These are phyloP conservation scores for Podargus strigoides DNA, from an alignment of 2,797 vertebrate genomes.

Conservation along the genomic window DNA sequence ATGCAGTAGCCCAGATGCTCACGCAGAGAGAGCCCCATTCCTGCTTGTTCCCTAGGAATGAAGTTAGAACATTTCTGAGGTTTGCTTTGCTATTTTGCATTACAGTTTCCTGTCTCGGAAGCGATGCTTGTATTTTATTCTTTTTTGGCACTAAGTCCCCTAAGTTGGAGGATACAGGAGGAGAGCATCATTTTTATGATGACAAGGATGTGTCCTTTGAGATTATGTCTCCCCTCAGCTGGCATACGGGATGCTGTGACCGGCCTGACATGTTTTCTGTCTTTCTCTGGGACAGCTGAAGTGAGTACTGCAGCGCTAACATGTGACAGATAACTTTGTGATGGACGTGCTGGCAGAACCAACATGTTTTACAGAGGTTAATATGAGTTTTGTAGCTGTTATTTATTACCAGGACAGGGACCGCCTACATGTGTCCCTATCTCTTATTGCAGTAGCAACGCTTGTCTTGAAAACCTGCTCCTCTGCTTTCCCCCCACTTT, in stretches of 20 bases:
- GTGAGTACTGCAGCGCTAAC: not conserved
- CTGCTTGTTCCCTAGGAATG: not conserved
- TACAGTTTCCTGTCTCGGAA: not conserved
- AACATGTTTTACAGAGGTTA: not conserved
- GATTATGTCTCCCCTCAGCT: not conserved
- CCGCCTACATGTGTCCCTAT: not conserved
- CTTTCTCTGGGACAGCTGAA: not conserved
- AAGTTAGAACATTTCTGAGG: not conserved
- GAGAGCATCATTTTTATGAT: not conserved
- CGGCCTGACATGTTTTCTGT: not conserved
- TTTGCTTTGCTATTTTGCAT: not conserved
- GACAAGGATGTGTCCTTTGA: not conserved
- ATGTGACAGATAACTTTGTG: not conserved
- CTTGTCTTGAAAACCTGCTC: constrained; percentile 1
- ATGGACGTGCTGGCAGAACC: not conserved
- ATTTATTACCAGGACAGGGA: not conserved
- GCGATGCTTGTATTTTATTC: not conserved
- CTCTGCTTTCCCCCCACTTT: constrained; percentile 3
- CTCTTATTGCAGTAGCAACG: not conserved
- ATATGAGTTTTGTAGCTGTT: constrained; percentile 20
- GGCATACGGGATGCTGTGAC: not conserved
- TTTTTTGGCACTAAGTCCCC: not conserved
- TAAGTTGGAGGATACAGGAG: not conserved
- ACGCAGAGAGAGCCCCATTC: not conserved
- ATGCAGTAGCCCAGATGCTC: not conserved